phyloP scores from a whole-genome alignment of 1,140 invertebrate genomes.

The Lutraria rhynchaena region DNA sequence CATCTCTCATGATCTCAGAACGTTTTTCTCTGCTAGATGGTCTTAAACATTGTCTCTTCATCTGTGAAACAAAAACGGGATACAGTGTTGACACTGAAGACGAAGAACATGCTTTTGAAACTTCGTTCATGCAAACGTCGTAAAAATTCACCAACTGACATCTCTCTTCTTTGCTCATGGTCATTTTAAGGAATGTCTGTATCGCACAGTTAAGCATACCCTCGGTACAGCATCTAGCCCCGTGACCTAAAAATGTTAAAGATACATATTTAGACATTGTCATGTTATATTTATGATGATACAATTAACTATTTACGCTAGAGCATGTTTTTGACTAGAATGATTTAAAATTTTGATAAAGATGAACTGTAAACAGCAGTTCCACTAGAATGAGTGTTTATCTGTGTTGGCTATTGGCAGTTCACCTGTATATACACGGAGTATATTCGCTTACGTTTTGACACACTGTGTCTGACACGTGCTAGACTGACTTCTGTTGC shows the following conservation, averaged over 20 bases:
- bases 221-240: slow-evolving; percentile 10
- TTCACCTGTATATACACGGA: not conserved
- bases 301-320: not conserved
- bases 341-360: not conserved
- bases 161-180: not conserved
- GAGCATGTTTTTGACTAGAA: not conserved
- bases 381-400: not conserved
- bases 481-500: not conserved
- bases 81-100: not conserved
- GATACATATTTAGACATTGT: not conserved
- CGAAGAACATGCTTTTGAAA: slow-evolving; percentile 16
- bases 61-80: slow-evolving; percentile 30
- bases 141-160: slow-evolving; percentile 3
- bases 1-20: not conserved
- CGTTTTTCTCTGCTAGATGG: not conserved
- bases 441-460: slow-evolving; percentile 19
- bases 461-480: slow-evolving; percentile 6
- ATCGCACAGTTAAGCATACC: slow-evolving; percentile 12
- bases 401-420: not conserved
- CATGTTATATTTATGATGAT: not conserved
- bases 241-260: slow-evolving; percentile 4
- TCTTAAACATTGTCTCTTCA: slow-evolving; percentile 4
- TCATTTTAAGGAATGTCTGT: slow-evolving; percentile 36
- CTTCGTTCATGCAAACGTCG: slow-evolving; percentile 25
- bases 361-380: too few relatives aligned